phyloP scores from a whole-genome alignment of 2,797 vertebrate genomes.

The Diplodus sargus region DNA sequence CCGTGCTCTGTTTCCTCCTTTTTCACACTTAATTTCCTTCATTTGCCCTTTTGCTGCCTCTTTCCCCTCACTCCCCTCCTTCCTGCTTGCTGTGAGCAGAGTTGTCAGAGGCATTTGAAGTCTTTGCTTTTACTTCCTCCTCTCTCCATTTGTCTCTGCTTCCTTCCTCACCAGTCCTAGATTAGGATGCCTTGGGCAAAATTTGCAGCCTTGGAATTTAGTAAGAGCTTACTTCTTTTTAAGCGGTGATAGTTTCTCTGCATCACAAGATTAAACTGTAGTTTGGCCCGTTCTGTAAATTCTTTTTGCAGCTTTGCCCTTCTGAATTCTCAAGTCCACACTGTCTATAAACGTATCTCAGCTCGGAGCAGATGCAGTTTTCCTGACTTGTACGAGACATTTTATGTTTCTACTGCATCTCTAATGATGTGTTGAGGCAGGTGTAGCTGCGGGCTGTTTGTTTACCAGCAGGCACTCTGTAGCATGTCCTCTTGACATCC shows the following conservation, averaged over 20 bases:
- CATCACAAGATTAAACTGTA: conserved; percentile 28
- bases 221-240: conserved; percentile 28
- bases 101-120: conserved; percentile 60
- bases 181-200: conserved; percentile 22
- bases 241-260: neutral
- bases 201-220: conserved; percentile 6
- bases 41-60: conserved; percentile 27
- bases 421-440: conserved; percentile 50
- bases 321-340: conserved; percentile 21
- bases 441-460: conserved; percentile 53
- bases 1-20: conserved; percentile 49
- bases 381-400: conserved; percentile 21
- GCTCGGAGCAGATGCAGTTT: conserved; percentile 16
- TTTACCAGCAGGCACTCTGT: conserved; percentile 35
- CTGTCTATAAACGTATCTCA: conserved; percentile 3
- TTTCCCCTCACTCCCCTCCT: neutral
- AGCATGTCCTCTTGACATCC: conserved; percentile 31
- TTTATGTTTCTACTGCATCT: conserved; percentile 44
- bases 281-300: conserved; percentile 11
- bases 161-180: conserved; percentile 12
- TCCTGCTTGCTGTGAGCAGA: conserved; percentile 32
- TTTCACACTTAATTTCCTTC: conserved; percentile 43
- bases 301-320: neutral
- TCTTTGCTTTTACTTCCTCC: conserved; percentile 44
- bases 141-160: conserved; percentile 31